phyloP scores from a whole-genome alignment of 2,888 invertebrate species.

The Euzetes globulus region DNA sequence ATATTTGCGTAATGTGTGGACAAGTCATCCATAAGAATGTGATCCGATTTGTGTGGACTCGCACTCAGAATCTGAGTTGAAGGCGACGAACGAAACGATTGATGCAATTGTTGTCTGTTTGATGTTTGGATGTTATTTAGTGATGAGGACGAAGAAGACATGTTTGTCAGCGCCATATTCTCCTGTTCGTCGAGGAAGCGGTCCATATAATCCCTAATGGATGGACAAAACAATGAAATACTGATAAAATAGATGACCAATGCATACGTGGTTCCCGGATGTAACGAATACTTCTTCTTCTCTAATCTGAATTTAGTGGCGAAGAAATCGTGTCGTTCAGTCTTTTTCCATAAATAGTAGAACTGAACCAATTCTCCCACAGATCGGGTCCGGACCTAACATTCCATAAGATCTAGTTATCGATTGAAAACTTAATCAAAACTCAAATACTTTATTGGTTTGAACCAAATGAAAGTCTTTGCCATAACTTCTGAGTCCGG shows the following conservation, averaged over 20 bases:
- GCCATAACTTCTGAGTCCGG: constrained; percentile 81
- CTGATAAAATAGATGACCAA: neutral
- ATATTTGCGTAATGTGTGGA: constrained; percentile 18
- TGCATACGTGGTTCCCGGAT: constrained; percentile 74
- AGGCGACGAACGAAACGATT: neutral
- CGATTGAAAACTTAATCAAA: neutral
- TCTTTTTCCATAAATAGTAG: constrained; percentile 88
- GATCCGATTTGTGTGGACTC: constrained; percentile 9
- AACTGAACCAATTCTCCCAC: constrained; percentile 96
- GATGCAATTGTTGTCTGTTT: constrained; percentile 5
- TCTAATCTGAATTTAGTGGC: constrained; percentile 64
- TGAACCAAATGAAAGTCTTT: constrained; percentile 94
- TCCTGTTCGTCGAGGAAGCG: constrained; percentile 76
- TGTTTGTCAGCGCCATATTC: constrained; percentile 38
- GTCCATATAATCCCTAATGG: constrained; percentile 73
- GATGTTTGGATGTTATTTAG: constrained; percentile 10
- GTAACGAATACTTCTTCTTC: constrained; percentile 83
- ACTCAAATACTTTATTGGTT: constrained; percentile 65
- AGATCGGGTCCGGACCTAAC: constrained; percentile 74
- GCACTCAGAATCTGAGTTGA: neutral
- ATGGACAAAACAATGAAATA: neutral
- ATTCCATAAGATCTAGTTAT: constrained; percentile 38
- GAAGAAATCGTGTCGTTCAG: constrained; percentile 83
- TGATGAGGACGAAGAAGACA: constrained; percentile 34
- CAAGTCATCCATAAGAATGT: constrained; percentile 19